Evolutionary conservation across 2,888 invertebrate species (phyloP).

Genomic region (Euzetes globulus): DNA sequence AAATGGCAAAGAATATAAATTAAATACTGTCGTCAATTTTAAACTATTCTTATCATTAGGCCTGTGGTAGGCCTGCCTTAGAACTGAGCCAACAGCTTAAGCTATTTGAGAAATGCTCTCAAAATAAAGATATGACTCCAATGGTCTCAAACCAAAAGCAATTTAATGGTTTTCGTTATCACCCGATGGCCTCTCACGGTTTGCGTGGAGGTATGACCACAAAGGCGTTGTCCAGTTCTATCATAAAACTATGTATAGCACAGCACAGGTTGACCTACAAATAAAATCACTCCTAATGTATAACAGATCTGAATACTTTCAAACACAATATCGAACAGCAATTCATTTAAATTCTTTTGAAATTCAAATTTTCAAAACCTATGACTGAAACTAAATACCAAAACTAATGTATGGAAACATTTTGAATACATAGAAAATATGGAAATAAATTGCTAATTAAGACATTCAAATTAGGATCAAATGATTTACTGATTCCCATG

Average conservation of each 20-base stretch:
- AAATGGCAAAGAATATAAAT: slow-evolving; percentile 8
- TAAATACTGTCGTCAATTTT: slow-evolving; percentile 12
- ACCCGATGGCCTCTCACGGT: slow-evolving; percentile 17
- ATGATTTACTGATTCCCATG: slow-evolving; percentile 6
- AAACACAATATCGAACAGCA: no score
- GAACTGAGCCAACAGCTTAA: neutral
- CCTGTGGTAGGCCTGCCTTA: slow-evolving; percentile 13
- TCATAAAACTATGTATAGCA: neutral
- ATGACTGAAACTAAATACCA: no score
- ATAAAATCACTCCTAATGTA: neutral
- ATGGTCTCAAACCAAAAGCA: slow-evolving; percentile 12
- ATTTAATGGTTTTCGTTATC: slow-evolving; percentile 24
- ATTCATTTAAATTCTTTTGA: no score
- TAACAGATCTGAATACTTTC: neutral
- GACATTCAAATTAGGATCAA: neutral
- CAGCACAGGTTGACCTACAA: slow-evolving; percentile 10
- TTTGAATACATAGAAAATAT: no score
- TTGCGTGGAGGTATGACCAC: slow-evolving; percentile 2
- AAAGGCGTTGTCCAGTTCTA: slow-evolving; percentile 11
- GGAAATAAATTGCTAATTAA: no score
- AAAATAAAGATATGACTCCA: slow-evolving; percentile 2
- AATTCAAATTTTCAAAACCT: no score
- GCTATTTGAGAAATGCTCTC: neutral
- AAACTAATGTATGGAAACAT: no score
- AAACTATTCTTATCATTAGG: slow-evolving; percentile 8